A percentile compares a stretch with the other conserved stretches of the same genome.
phyloP scores from a whole-genome alignment of 2,888 invertebrate species.

The Cerastoderma edule region DNA sequence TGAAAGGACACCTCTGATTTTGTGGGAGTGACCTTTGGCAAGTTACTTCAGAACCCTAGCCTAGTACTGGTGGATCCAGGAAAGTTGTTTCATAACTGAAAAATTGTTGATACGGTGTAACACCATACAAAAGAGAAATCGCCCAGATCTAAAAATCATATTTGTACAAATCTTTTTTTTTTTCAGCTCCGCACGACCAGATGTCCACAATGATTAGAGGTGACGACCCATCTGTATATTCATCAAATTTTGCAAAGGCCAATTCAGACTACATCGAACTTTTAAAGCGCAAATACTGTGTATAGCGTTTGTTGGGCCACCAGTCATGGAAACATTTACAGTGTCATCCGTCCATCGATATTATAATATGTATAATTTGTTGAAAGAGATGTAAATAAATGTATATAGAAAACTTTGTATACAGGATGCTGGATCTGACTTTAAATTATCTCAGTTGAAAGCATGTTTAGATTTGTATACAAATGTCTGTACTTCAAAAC shows the following conservation, averaged over 20 bases:
- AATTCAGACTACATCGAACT: conserved; percentile 77
- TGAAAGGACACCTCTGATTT: too few species aligned
- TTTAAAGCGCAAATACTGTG: conserved; percentile 78
- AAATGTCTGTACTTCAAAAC: background rate
- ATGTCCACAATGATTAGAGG: conserved; percentile 66
- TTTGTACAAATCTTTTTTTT: too few species aligned
- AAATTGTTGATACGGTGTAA: too few species aligned
- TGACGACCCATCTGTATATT: conserved; percentile 63
- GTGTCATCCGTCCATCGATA: background rate
- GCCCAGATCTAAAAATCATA: too few species aligned
- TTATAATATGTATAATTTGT: background rate
- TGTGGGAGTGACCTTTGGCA: too few species aligned
- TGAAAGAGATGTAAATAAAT: background rate
- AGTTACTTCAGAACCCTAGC: too few species aligned
- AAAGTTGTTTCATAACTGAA: too few species aligned
- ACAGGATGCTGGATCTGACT: background rate
- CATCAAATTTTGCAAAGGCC: conserved; percentile 74
- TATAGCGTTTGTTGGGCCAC: conserved; percentile 62
- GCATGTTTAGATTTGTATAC: background rate
- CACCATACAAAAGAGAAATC: too few species aligned
- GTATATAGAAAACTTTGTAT: background rate
- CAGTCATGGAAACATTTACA: background rate
- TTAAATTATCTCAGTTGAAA: background rate
- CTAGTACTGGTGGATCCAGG: too few species aligned
- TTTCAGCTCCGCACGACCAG: conserved; percentile 75